phyloP scores from a whole-genome alignment of 2,888 invertebrate species.

The Elegia similella region DNA sequence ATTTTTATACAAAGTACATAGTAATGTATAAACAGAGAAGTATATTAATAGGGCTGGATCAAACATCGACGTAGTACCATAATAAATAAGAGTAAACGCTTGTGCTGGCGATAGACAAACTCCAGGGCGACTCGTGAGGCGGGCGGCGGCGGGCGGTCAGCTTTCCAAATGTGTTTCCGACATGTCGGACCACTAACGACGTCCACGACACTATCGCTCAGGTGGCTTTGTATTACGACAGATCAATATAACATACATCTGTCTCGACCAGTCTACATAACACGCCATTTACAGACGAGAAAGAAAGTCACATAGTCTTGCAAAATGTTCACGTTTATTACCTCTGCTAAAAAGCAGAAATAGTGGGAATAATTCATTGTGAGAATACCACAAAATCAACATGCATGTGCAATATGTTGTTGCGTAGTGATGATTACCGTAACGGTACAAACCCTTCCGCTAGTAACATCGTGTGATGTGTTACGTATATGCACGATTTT shows the following conservation, averaged over 20 bases:
- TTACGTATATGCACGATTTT: conserved; percentile 40
- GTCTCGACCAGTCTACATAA: conserved; percentile 42
- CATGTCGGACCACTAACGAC: conserved; percentile 36
- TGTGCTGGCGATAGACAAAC: conserved; percentile 1
- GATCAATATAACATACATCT: conserved; percentile 60
- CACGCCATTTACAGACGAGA: conserved; percentile 35
- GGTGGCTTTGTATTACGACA: conserved; percentile 51
- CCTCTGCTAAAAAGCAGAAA: conserved; percentile 6
- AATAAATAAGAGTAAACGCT: conserved; percentile 8
- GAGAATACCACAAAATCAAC: conserved; percentile 30
- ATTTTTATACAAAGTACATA: not conserved
- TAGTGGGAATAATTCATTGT: conserved; percentile 22
- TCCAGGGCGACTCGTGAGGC: not conserved
- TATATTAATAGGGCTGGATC: conserved; percentile 7
- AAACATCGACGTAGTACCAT: not conserved
- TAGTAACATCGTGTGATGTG: conserved; percentile 18
- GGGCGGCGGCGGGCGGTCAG: not conserved
- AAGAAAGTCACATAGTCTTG: conserved; percentile 11
- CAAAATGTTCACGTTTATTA: conserved; percentile 25
- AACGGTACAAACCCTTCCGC: conserved; percentile 42
- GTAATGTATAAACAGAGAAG: not conserved
- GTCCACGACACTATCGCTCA: conserved; percentile 47
- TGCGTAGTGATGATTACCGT: conserved; percentile 31
- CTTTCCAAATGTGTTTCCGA: conserved; percentile 5
- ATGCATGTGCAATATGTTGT: conserved; percentile 29